A percentile compares a stretch with the other conserved stretches of the same genome.
These are phyloP conservation scores for Ostrea denselamellosa DNA, from an alignment of 1,140 invertebrate species.

Conservation along the genomic window DNA sequence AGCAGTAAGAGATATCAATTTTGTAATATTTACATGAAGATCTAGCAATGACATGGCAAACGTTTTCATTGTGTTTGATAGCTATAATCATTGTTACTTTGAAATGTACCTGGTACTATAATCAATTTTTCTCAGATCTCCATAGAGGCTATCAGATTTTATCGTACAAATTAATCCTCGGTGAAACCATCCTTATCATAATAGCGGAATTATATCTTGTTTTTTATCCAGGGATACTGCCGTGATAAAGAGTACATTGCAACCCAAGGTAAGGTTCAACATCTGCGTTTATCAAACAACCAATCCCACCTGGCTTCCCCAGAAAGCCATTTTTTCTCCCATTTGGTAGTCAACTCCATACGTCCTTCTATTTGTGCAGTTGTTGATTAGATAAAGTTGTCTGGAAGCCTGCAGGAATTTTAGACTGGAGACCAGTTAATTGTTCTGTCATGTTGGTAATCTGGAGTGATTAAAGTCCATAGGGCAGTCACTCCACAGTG, in stretches of 20 bases:
- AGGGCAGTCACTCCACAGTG: background rate
- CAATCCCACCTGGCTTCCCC: background rate
- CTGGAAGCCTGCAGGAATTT: conserved; percentile 1
- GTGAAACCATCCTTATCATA: conserved; percentile 1
- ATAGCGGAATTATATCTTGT: background rate
- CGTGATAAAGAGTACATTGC: conserved; percentile 70
- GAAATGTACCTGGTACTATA: background rate
- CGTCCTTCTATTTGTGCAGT: background rate
- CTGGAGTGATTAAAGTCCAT: conserved; percentile 6
- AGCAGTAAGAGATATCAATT: no score
- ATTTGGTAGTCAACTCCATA: background rate
- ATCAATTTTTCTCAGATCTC: background rate
- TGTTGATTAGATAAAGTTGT: conserved; percentile 3
- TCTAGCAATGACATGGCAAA: no score
- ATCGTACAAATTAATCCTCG: background rate
- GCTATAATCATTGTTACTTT: no score
- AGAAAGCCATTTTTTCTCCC: conserved; percentile 1
- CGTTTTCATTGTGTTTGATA: no score
- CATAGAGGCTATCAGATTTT: background rate
- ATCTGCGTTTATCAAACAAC: background rate
- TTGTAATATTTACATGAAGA: no score
- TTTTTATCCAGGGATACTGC: conserved; percentile 66
- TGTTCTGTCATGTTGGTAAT: conserved; percentile 25
- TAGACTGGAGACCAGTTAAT: background rate
- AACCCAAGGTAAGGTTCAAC: conserved; percentile 65